These are phyloP conservation scores for Damaliscus lunatus DNA, from an alignment of 2,113 vertebrate genomes.

Conservation along the genomic window DNA sequence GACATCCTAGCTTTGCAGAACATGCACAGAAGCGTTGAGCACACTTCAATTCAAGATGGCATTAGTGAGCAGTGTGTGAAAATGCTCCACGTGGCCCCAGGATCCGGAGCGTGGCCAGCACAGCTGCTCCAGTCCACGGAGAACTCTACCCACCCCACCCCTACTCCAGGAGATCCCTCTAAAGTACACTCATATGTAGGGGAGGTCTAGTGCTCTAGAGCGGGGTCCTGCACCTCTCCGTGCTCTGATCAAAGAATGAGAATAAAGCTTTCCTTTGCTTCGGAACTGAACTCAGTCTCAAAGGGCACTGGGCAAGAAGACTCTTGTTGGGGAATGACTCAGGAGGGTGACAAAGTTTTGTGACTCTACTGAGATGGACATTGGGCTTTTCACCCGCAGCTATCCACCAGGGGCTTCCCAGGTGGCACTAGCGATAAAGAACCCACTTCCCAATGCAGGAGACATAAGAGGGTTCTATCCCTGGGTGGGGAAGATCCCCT, in stretches of 20 bases:
- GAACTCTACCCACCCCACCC: neutral
- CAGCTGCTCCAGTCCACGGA: fast-evolving
- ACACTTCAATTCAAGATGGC: neutral
- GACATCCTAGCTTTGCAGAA: neutral
- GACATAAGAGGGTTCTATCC: neutral
- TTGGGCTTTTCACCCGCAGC: neutral
- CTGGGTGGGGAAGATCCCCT: neutral
- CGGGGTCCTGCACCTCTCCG: fast-evolving
- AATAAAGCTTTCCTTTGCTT: neutral
- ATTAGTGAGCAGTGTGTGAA: fast-evolving
- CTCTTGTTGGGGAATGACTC: neutral
- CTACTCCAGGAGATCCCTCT: neutral
- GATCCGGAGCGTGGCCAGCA: fast-evolving
- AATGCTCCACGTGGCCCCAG: fast-evolving
- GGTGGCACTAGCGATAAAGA: neutral
- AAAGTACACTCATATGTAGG: fast-evolving
- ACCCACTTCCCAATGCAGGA: neutral
- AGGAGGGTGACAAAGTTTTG: neutral
- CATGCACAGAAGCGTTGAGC: neutral
- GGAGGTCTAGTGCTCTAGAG: too few species aligned
- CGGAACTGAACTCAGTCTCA: neutral
- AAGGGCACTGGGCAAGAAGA: neutral
- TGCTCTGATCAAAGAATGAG: neutral
- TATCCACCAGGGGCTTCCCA: neutral
- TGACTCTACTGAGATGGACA: neutral